Percentiles rank a stretch among this genome's conserved stretches.
Conservation (phyloP, 2,113 vertebrate genomes). For the Sinocyclocheilus anophthalmus region DNA sequence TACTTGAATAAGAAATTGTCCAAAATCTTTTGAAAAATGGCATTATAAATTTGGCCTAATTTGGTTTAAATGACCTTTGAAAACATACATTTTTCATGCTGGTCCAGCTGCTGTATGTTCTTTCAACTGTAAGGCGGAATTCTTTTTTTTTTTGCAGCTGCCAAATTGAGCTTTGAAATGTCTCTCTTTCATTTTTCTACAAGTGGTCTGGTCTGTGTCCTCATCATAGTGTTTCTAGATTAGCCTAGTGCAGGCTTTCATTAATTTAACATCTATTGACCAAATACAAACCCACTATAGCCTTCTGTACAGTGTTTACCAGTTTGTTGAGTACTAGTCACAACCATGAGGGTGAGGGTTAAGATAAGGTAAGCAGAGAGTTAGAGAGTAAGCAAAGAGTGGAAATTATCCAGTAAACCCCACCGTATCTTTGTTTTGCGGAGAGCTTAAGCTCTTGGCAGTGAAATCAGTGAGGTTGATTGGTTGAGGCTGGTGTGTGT, state of each 20-base stretch:
- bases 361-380: conserved; percentile 36
- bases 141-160: not conserved
- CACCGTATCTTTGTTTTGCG: conserved; percentile 26
- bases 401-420: conserved; percentile 38
- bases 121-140: not conserved
- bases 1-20: too few species aligned
- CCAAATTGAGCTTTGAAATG: not conserved
- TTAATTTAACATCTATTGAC: conserved; percentile 6
- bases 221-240: not conserved
- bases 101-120: too few species aligned
- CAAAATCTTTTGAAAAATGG: too few species aligned
- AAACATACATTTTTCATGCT: too few species aligned
- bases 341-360: conserved; percentile 15
- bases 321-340: conserved; percentile 18
- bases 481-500: not conserved
- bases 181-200: not conserved
- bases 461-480: conserved; percentile 28
- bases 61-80: too few species aligned
- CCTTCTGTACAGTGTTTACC: conserved; percentile 15
- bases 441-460: conserved; percentile 22
- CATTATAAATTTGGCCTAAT: too few species aligned
- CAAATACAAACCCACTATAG: not conserved
- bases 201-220: not conserved
- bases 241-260: not conserved
- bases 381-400: not conserved